These are phyloP conservation scores for Anorthoa munda DNA, from an alignment of 2,888 invertebrate genomes.

Conservation along the genomic window DNA sequence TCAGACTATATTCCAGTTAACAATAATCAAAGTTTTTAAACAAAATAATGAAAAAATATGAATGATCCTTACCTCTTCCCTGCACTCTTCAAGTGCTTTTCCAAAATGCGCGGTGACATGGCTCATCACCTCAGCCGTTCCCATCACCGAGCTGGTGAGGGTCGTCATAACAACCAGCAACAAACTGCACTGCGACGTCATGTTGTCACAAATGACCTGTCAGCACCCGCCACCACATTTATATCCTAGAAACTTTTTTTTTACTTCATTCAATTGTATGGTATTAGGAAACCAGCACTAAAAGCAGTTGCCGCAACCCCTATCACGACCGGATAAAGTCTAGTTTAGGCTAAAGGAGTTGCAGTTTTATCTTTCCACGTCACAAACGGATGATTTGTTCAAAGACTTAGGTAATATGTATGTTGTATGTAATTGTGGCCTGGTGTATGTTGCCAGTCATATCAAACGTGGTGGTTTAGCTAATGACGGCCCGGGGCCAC, in stretches of 20 bases:
- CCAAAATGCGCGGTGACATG: constrained; percentile 88
- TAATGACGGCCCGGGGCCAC: constrained; percentile 57
- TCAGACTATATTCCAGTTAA: background rate
- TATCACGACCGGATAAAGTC: constrained; percentile 45
- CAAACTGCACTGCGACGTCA: constrained; percentile 64
- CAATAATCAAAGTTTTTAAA: background rate
- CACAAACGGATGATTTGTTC: constrained; percentile 60
- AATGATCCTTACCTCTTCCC: constrained; percentile 80
- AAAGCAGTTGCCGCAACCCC: background rate
- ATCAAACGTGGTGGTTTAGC: constrained; percentile 52
- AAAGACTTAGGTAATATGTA: constrained; percentile 63
- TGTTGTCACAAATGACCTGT: constrained; percentile 44
- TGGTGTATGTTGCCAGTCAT: constrained; percentile 65
- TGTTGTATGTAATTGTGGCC: constrained; percentile 51
- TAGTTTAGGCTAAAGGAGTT: constrained; percentile 7
- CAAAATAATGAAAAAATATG: background rate
- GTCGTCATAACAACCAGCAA: constrained; percentile 66
- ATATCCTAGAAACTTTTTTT: constrained; percentile 71
- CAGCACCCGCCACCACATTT: constrained; percentile 53
- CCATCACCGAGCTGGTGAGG: constrained; percentile 70
- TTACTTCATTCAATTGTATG: constrained; percentile 63
- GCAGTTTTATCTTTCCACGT: constrained; percentile 11
- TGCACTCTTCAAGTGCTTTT: constrained; percentile 83
- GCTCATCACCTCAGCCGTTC: constrained; percentile 87
- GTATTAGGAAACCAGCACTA: constrained; percentile 50